Percentiles rank a stretch among this genome's conserved stretches.
Conservation (phyloP, 2,888 invertebrate genomes). For the Cerastis leucographa region DNA sequence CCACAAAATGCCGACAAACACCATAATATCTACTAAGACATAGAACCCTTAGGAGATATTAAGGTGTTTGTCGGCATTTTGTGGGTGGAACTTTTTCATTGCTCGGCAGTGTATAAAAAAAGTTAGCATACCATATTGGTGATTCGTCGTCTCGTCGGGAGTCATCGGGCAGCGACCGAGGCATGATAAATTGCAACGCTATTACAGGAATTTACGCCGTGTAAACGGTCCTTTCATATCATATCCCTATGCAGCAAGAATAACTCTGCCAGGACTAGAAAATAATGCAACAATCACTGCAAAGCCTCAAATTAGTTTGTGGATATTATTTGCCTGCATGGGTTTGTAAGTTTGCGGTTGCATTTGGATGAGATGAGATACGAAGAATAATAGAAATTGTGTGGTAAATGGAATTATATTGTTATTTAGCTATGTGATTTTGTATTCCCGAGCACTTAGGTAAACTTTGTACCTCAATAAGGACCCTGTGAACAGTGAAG, state of each 20-base stretch:
- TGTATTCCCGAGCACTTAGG: not conserved
- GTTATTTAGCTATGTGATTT: not conserved
- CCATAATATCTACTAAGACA: no score
- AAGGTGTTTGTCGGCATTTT: no score
- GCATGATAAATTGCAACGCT: slow-evolving; percentile 74
- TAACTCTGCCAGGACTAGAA: slow-evolving; percentile 54
- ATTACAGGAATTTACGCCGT: slow-evolving; percentile 79
- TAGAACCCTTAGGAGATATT: no score
- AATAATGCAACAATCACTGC: slow-evolving; percentile 61
- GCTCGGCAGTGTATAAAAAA: not conserved
- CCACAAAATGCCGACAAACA: no score
- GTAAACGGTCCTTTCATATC: slow-evolving; percentile 74
- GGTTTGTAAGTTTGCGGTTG: slow-evolving; percentile 61
- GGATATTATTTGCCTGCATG: slow-evolving; percentile 46
- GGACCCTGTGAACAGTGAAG: not conserved
- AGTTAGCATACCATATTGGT: slow-evolving; percentile 5
- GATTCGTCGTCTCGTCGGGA: slow-evolving; percentile 21
- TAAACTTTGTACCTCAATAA: not conserved
- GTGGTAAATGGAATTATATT: slow-evolving; percentile 22
- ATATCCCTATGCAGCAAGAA: slow-evolving; percentile 51
- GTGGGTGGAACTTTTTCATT: no score
- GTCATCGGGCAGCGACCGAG: slow-evolving; percentile 54
- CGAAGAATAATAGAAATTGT: slow-evolving; percentile 31
- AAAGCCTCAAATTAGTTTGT: slow-evolving; percentile 58
- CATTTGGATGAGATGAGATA: slow-evolving; percentile 50